A percentile compares a stretch with the other conserved stretches of the same genome.
These are phyloP conservation scores for Cydia amplana DNA, from an alignment of 1,140 invertebrate species.

Conservation along the genomic window DNA sequence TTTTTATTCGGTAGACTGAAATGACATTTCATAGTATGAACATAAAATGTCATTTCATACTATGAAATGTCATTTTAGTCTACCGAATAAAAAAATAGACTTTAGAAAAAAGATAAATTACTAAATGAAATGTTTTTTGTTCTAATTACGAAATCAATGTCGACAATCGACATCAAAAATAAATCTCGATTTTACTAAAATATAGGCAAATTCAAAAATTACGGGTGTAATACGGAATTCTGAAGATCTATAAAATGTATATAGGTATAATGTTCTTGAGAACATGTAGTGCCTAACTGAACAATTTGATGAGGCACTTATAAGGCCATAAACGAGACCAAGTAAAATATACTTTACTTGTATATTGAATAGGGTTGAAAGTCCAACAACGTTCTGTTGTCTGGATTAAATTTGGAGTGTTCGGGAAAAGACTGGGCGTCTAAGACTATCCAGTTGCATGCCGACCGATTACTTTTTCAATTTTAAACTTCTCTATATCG, in stretches of 20 bases:
- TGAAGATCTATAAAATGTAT: slow-evolving; percentile 10
- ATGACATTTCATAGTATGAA: too few species aligned
- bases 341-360: slow-evolving; percentile 20
- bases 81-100: too few species aligned
- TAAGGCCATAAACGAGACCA: background rate
- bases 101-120: background rate
- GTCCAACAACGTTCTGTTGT: slow-evolving; percentile 31
- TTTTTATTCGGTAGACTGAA: too few species aligned
- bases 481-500: slow-evolving; percentile 41
- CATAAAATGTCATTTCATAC: too few species aligned
- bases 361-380: slow-evolving; percentile 1
- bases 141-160: background rate
- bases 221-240: slow-evolving; percentile 36
- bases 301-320: slow-evolving; percentile 11
- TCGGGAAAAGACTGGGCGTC: slow-evolving; percentile 35
- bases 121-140: too few species aligned
- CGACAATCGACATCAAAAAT: background rate
- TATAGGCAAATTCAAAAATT: slow-evolving; percentile 10
- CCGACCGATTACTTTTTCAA: slow-evolving; percentile 43
- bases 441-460: slow-evolving; percentile 41
- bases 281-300: slow-evolving; percentile 35
- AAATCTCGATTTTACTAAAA: slow-evolving; percentile 5
- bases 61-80: too few species aligned
- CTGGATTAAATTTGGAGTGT: slow-evolving; percentile 17
- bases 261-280: slow-evolving; percentile 32